phyloP scores from a whole-genome alignment of 2,113 vertebrate species.

The Trogon melanurus region DNA sequence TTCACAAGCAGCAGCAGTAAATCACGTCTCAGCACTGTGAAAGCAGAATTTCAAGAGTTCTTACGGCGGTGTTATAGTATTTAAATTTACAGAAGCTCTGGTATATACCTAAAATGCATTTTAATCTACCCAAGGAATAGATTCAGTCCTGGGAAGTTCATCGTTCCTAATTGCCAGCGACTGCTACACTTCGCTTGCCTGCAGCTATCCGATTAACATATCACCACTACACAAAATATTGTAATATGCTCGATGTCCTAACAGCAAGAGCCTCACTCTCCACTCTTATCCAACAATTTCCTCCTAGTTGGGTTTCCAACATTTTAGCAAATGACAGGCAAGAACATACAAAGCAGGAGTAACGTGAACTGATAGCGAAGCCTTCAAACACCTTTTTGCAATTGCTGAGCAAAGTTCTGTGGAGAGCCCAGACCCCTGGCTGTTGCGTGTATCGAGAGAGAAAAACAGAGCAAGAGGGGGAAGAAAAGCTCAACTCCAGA shows the following conservation, averaged over 20 bases:
- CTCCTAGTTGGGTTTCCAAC: conserved; percentile 32
- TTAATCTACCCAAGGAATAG: conserved; percentile 56
- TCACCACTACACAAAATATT: conserved; percentile 68
- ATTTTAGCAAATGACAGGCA: not conserved
- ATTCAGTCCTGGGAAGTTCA: conserved; percentile 55
- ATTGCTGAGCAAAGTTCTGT: not conserved
- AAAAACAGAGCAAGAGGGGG: not conserved
- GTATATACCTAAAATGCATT: conserved; percentile 53
- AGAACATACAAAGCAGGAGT: not conserved
- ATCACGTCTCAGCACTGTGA: not conserved
- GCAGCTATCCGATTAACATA: conserved; percentile 79
- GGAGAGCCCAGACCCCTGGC: not conserved
- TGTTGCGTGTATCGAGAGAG: not conserved
- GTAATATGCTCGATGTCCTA: conserved; percentile 58
- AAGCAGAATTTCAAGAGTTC: not conserved
- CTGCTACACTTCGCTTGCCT: conserved; percentile 74
- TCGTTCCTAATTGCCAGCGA: conserved; percentile 77
- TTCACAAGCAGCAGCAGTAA: not conserved
- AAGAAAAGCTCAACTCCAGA: conserved; percentile 51
- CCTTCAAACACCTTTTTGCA: not conserved
- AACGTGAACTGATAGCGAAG: not conserved
- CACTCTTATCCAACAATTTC: conserved; percentile 28
- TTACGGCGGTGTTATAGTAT: not conserved
- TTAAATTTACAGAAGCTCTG: conserved; percentile 35
- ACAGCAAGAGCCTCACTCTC: conserved; percentile 24